Evolutionary conservation across 1,140 invertebrate species (phyloP).

Genomic region (Frieseomelitta varia): DNA sequence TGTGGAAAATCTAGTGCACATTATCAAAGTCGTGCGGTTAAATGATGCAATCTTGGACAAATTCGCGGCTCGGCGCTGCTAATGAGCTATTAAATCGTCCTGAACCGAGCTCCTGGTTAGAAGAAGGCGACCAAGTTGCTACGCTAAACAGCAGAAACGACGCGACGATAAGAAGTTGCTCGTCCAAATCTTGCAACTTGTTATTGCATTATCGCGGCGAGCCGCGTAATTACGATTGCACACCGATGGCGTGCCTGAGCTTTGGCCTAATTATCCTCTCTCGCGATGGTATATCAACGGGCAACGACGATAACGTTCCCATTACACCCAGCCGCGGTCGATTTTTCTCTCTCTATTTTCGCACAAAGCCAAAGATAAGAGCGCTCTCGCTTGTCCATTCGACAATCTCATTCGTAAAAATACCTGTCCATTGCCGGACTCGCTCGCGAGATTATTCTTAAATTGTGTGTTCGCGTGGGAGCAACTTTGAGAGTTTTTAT

Average conservation of each 20-base stretch:
- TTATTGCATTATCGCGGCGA: slow-evolving; percentile 39
- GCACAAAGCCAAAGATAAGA: no score
- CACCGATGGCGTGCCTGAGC: not conserved
- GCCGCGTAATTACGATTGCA: slow-evolving; percentile 41
- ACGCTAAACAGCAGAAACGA: not conserved
- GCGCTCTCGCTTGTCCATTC: not conserved
- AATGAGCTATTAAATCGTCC: slow-evolving; percentile 8
- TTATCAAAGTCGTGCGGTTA: not conserved
- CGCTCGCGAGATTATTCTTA: not conserved
- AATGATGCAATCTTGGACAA: not conserved
- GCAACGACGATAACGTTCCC: not conserved
- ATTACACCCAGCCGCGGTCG: not conserved
- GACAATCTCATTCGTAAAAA: no score
- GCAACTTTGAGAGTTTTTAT: not conserved
- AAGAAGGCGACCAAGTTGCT: not conserved
- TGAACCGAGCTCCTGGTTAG: not conserved
- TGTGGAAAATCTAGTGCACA: not conserved
- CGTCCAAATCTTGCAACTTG: slow-evolving; percentile 23
- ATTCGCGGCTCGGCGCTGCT: not conserved
- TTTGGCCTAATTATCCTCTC: slow-evolving; percentile 41
- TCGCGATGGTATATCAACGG: slow-evolving; percentile 20
- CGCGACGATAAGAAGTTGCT: slow-evolving; percentile 40
- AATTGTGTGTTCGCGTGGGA: not conserved
- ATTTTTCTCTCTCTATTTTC: not conserved
- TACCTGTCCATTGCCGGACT: no score